Base-by-base conservation (phyloP, 2,797 vertebrate species). In the Clarias fuscus region DNA sequence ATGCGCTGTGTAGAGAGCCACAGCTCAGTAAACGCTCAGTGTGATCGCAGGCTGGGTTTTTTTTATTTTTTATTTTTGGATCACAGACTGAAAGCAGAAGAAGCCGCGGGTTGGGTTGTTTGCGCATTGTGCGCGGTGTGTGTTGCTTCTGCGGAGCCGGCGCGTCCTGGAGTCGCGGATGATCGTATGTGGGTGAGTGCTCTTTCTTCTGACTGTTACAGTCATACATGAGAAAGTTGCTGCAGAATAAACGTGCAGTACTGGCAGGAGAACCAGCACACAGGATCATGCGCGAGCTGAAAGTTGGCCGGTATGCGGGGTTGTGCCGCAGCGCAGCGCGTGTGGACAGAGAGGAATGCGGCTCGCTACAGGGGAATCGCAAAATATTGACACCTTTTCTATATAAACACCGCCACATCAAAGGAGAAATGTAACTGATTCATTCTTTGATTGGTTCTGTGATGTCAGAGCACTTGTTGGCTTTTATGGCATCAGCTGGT, bases 111-210 rank as follows among this genome's bases (percentile, higher is more conserved):
- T 20, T 17, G 48, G 48, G 48, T 27, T 17, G 72, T 22, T 11
- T 72, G 20, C 72, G 15, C 43, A 53, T n/a, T 40, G 8, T 27
- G 33, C 2, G 75, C 20, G 75, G 15, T 3, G 40, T 24, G 71
- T 22, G 71, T 14, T 43, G 68, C 76, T 33, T 17, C 53, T 62
- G 77, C 56, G 53, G 53, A 13, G 53, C 75, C 20, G 76, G 76
- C 56, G 27, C 30, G 11, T 30, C 4, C 30, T 5, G 83, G 71
- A 75, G 70, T 24, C 58, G 92, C 90, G 82, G 75, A 92, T 85
- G 65, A 58, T 87, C 90, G 86, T 87, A 78, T 86, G 75, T 27
- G 37, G 94, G 95, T 95, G 81, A 93, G 94, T 87, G 86, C 30
- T 56, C 72, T 71, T 77, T 86, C 76, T 48, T 67, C 58, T 22